Evolutionary conservation across 2,888 invertebrate genomes (phyloP), one percentile per base, ranked within the genome.

Genomic region (Cerastis rubricosa): DNA sequence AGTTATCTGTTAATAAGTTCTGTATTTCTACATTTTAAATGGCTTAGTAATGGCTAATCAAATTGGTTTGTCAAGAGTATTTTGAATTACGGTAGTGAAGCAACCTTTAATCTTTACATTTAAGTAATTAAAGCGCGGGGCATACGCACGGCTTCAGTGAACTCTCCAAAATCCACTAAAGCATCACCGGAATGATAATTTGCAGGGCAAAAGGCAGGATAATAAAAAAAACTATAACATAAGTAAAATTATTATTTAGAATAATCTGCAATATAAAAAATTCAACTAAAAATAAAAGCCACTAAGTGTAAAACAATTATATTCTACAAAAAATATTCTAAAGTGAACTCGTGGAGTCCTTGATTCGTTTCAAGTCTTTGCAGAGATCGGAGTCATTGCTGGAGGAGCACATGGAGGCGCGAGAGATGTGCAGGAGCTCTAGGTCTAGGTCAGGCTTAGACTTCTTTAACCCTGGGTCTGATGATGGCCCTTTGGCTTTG

Each of bases 341-440:
- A 76, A 94, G 89, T 0, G 95, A 94, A 61, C 93, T 93, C 57
- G 93, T 92, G 0, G 94, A 95, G 49, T 94, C 93, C 78, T 91
- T 92, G 7, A 83, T 79, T 68, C 82, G 85, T 64, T 89, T 90
- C 6, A 87, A 76, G 47, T 85, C 89, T 61, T 89, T 92, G 1
- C 90, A 85, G 43, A 88, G 91, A 8, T 92, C 92, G 0, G 92
- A 92, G 2, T 89, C 93, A 22, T 93, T 90, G 29, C 92, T 93
- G 0, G 96, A 95, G 0, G 94, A 93, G 72, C 90, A 92, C 4
- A 93, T 86, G 0, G 95, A 93, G 0, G 90, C 93, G 14, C 88
- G 89, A 0, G 96, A 96, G 89, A 96, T 92, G 66, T 96, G 95
- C 2, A 96, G 74, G 3, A 96, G 71, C 80, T 95, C 91, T n/a